phyloP scores from a whole-genome alignment of 2,113 vertebrate species.

The Trogon melanurus region DNA sequence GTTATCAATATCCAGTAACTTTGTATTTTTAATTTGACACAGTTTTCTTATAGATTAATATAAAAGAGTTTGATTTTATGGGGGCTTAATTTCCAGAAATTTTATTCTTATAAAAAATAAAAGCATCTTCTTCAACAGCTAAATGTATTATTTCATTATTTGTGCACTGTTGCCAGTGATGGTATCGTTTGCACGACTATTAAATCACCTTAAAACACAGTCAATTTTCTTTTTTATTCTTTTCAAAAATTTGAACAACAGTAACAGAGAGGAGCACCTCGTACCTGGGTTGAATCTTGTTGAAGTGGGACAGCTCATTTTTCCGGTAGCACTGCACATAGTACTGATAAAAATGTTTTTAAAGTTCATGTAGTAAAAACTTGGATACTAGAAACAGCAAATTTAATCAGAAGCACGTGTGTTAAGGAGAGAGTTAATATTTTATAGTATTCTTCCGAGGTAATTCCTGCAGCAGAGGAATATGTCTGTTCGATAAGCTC shows the following conservation, averaged over 20 bases:
- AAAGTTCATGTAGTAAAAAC: neutral
- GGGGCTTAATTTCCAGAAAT: neutral
- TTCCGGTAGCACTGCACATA: neutral
- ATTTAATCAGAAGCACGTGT: neutral
- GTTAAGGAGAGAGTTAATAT: neutral
- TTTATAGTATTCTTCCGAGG: neutral
- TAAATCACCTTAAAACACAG: neutral
- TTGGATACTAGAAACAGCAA: neutral
- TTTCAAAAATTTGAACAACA: neutral
- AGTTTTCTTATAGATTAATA: neutral
- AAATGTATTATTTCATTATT: neutral
- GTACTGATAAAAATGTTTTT: neutral
- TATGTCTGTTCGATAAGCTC: neutral
- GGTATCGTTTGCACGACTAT: neutral
- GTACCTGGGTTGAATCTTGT: neutral
- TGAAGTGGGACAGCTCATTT: neutral
- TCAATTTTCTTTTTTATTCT: neutral
- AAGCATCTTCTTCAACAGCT: neutral
- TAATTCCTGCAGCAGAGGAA: neutral
- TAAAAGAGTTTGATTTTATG: neutral
- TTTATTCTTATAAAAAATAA: neutral
- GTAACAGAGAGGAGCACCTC: neutral
- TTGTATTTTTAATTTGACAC: neutral
- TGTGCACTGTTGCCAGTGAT: neutral
- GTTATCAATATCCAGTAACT: neutral